Evolutionary conservation across 1,140 invertebrate genomes (phyloP).

Genomic region (Drosophila funebris): DNA sequence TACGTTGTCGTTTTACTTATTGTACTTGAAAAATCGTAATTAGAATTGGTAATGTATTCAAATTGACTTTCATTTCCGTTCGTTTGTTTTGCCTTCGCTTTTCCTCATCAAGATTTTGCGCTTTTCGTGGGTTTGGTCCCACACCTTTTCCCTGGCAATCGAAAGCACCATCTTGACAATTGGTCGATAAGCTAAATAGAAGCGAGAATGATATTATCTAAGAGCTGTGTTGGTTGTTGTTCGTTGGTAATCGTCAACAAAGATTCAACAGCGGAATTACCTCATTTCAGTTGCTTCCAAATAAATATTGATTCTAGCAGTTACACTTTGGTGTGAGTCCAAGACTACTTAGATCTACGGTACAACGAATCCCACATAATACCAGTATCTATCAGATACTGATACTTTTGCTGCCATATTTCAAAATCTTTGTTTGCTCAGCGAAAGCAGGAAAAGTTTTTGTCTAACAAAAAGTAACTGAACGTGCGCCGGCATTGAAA

Average conservation of each 20-base stretch:
- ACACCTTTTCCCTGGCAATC: background rate
- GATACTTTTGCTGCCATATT: conserved; percentile 65
- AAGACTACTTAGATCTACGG: conserved; percentile 50
- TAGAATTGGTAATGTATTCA: conserved; percentile 84
- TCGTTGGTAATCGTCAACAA: conserved; percentile 18
- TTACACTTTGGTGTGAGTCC: background rate
- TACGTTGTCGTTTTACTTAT: conserved; percentile 43
- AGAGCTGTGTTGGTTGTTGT: conserved; percentile 1
- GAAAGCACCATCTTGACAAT: conserved; percentile 28
- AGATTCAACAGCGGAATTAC: background rate
- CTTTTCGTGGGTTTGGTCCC: conserved; percentile 22
- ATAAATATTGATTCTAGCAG: conserved; percentile 38
- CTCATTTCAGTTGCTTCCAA: conserved; percentile 19
- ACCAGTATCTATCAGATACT: conserved; percentile 44
- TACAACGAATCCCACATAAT: conserved; percentile 35
- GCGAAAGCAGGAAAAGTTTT: conserved; percentile 39
- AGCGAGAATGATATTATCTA: conserved; percentile 15
- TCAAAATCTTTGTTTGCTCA: conserved; percentile 67
- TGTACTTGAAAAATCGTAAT: conserved; percentile 82
- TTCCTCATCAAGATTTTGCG: conserved; percentile 63
- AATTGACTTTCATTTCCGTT: conserved; percentile 83
- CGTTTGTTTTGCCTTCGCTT: conserved; percentile 50
- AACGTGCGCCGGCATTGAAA: conserved; percentile 56
- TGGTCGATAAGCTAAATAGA: conserved; percentile 12
- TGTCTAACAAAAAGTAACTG: conserved; percentile 39